Evolutionary conservation across 2,797 vertebrate species (phyloP), one percentile per base, ranked within the genome.

Genomic region (Borostomias antarcticus): DNA sequence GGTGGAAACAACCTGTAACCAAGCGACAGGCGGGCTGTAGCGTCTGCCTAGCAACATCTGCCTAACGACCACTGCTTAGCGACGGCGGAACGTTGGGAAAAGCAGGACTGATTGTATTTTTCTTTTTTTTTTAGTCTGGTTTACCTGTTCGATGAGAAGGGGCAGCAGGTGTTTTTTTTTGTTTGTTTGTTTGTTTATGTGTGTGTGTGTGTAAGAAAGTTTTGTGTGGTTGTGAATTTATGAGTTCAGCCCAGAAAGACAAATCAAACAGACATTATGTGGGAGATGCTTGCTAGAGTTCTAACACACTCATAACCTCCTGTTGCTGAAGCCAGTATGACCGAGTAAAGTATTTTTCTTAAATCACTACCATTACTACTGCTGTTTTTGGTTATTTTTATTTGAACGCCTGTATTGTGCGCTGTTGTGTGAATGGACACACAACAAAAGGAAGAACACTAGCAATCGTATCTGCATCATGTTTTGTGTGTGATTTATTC

Each of bases 41-140:
- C n/a, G n/a, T n/a, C n/a, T n/a, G n/a, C n/a, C n/a, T n/a, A n/a
- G n/a, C n/a, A n/a, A n/a, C n/a, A n/a, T n/a, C n/a, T n/a, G n/a
- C n/a, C n/a, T n/a, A n/a, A n/a, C n/a, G n/a, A n/a, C n/a, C n/a
- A n/a, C n/a, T n/a, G n/a, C n/a, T n/a, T n/a, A n/a, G n/a, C n/a
- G n/a, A n/a, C n/a, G n/a, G n/a, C n/a, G n/a, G n/a, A n/a, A n/a
- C n/a, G n/a, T n/a, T n/a, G n/a, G n/a, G n/a, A n/a, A n/a, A n/a
- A n/a, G n/a, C n/a, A n/a, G n/a, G n/a, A n/a, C n/a, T n/a, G 77
- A 82, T 79, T 82, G 75, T 80, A 71, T 74, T 74, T 73, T 66
- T 25, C n/a, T 19, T 54, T 19, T 15, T 8, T 17, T 69, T 5
- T 37, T 32, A 64, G 5, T 73, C 76, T 70, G 80, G 72, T 60